A percentile compares a stretch with the other conserved stretches of the same genome.
phyloP scores from a whole-genome alignment of 2,888 invertebrate species.

The Eurytoma californica region DNA sequence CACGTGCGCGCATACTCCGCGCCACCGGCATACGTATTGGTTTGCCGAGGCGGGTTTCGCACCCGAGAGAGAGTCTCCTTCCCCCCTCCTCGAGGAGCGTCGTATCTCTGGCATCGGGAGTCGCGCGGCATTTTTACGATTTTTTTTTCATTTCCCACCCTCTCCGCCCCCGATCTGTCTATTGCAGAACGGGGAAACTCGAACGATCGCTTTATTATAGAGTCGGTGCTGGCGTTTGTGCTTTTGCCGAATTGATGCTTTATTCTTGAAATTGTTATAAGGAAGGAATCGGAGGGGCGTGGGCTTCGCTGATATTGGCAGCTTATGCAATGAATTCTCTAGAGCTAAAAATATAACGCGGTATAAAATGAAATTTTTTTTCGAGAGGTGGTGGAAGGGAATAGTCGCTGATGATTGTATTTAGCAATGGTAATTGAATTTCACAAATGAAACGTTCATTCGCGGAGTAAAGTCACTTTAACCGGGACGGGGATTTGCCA shows the following conservation, averaged over 20 bases:
- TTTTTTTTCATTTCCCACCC: not conserved
- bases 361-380: not conserved
- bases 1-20: not conserved
- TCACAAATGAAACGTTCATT: too few relatives aligned
- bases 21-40: not conserved
- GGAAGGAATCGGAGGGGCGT: not conserved
- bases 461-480: too few relatives aligned
- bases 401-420: not conserved
- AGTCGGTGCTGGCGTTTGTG: not conserved
- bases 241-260: too few relatives aligned
- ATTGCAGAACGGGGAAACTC: conserved; percentile 5
- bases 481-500: not conserved
- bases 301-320: not conserved
- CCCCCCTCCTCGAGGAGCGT: not conserved
- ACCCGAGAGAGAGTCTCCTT: not conserved
- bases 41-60: not conserved
- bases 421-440: too few relatives aligned
- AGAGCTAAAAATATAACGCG: too few relatives aligned
- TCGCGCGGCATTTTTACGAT: conserved; percentile 1
- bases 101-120: not conserved
- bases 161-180: not conserved
- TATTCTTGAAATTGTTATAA: too few relatives aligned
- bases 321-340: too few relatives aligned
- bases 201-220: conserved; percentile 6
- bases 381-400: not conserved